A percentile compares a stretch with the other conserved stretches of the same genome.
phyloP scores from a whole-genome alignment of 2,888 invertebrate species.

The Lamellibrachia columna region DNA sequence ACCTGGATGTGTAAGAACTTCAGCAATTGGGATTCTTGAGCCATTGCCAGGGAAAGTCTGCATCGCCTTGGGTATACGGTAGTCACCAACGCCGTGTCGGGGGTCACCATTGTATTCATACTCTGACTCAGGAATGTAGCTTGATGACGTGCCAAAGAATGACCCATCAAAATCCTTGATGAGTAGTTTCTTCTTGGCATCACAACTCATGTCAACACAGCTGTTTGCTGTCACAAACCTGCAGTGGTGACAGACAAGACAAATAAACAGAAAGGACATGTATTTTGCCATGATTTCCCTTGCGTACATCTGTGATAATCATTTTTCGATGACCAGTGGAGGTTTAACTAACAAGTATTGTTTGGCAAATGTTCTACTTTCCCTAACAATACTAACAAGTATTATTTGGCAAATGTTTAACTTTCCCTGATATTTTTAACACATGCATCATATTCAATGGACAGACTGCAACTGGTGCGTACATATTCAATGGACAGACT shows the following conservation, averaged over 20 bases:
- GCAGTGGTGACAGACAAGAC: not conserved
- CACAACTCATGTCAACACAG: constrained; percentile 65
- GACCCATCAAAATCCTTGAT: constrained; percentile 57
- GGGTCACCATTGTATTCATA: constrained; percentile 56
- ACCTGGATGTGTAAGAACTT: not conserved
- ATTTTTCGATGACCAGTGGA: not conserved
- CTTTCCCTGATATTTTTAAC: too few species aligned
- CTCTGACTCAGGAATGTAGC: constrained; percentile 55
- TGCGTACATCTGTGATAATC: not conserved
- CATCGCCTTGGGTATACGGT: constrained; percentile 58
- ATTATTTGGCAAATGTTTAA: too few species aligned
- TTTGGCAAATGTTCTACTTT: too few species aligned
- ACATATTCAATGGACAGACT: too few species aligned
- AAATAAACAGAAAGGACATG: not conserved
- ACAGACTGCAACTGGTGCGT: too few species aligned
- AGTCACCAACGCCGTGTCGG: constrained; percentile 58
- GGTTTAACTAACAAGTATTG: too few species aligned
- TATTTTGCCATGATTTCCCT: not conserved
- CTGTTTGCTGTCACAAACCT: constrained; percentile 31
- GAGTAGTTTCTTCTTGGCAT: constrained; percentile 58
- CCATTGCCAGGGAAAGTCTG: constrained; percentile 41
- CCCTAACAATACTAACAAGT: too few species aligned
- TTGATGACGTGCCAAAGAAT: constrained; percentile 48
- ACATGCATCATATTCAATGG: too few species aligned
- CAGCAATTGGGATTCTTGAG: not conserved